Evolutionary conservation across 2,113 vertebrate genomes (phyloP).

Genomic region (Cepphus grylle): DNA sequence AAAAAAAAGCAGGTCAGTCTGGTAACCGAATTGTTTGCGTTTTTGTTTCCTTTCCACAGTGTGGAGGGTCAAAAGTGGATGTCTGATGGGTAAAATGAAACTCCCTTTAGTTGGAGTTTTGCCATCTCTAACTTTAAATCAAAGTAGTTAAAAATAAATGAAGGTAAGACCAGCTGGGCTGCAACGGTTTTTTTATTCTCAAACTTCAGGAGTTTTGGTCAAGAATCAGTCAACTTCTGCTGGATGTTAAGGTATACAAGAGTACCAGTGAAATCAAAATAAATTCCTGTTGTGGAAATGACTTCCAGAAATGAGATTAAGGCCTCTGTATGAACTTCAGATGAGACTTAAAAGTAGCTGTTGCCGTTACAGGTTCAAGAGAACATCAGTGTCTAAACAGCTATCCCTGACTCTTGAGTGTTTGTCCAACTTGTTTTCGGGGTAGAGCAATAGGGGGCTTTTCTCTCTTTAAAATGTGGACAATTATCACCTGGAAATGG

Average conservation of each 20-base stretch:
- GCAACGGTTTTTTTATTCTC: not conserved
- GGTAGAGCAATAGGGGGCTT: not conserved
- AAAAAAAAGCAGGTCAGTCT: slow-evolving; percentile 92
- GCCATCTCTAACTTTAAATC: not conserved
- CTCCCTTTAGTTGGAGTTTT: not conserved
- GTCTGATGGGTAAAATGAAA: not conserved
- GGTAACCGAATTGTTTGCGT: not conserved
- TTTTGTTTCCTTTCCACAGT: not conserved
- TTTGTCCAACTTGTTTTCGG: not conserved
- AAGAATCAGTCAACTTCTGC: not conserved
- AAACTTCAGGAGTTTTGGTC: not conserved
- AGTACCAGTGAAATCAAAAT: not conserved
- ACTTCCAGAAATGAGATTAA: not conserved
- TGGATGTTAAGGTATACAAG: not conserved
- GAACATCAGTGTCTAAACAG: not conserved
- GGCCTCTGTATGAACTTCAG: not conserved
- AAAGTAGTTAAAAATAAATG: not conserved
- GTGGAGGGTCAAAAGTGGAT: not conserved
- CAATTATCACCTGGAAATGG: not conserved
- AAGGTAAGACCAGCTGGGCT: not conserved
- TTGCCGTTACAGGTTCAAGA: not conserved
- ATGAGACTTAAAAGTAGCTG: not conserved
- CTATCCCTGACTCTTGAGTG: not conserved
- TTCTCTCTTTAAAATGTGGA: not conserved
- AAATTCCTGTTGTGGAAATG: not conserved